Evolutionary conservation across 2,797 vertebrate genomes (phyloP), one percentile per base, ranked within the genome.

Genomic region (Ara ararauna): DNA sequence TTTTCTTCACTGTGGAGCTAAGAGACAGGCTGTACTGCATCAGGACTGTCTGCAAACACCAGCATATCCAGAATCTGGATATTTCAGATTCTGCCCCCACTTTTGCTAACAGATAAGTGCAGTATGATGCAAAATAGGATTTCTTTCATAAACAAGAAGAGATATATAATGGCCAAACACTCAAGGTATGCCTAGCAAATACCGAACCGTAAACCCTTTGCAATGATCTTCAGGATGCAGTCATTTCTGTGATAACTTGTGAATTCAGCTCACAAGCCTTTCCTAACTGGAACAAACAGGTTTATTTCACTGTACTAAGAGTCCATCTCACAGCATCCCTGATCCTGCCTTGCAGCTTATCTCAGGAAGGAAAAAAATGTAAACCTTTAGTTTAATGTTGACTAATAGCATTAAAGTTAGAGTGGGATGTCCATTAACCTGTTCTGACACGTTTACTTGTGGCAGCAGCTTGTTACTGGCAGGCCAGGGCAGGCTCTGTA

Each of bases 71-170:
- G 47, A 48, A 48, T 8, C 23, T 48, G 13, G 47, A 8, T 48
- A 48, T 48, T 48, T 9, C 48, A 50, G 40, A 66, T 76, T 24
- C 62, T 94, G 85, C 44, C 65, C 71, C 80, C 10, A 2, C 62
- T 85, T 87, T 62, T 87, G 82, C 90, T 81, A 40, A 84, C 78
- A 95, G 89, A 91, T 94, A 95, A 96, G 68, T 26, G 42, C 26
- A 24, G 26, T 56, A 70, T 80, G 62, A 70, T 75, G 79, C 75
- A 95, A 96, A 94, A 93, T 64, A 50, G 81, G 72, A 78, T 76
- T 92, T 93, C 66, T 81, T 90, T 87, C 54, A 60, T 78, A 86
- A 94, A 93, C 44, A 78, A 83, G 60, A 58, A 30, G 58, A 93
- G 81, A 89, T 94, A 88, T 89, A 70, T 75, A 93, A 81, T 24